These are phyloP conservation scores for Orthonevra nobilis DNA, from an alignment of 2,888 invertebrate species.

Conservation along the genomic window DNA sequence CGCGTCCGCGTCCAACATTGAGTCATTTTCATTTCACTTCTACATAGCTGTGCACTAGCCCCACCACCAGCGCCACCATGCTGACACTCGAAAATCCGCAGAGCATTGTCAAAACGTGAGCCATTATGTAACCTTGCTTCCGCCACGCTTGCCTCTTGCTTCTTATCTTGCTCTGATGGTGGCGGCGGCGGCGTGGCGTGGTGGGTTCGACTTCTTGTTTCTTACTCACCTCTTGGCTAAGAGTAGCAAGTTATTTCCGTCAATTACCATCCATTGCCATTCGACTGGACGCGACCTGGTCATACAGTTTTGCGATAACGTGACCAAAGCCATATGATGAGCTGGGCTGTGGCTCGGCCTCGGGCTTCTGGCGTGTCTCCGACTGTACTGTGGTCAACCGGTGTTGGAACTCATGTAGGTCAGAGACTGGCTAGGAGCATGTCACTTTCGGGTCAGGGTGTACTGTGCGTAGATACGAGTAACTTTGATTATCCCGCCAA, in stretches of 20 bases:
- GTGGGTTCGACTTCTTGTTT: constrained; percentile 39
- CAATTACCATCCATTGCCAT: constrained; percentile 33
- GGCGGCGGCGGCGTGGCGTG: no score
- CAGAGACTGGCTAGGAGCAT: background rate
- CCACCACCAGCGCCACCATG: background rate
- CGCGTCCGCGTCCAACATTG: constrained; percentile 13
- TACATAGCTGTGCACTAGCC: constrained; percentile 1
- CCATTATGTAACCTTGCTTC: constrained; percentile 55
- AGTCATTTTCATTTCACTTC: constrained; percentile 45
- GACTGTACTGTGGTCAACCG: no score
- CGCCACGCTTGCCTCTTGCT: constrained; percentile 4
- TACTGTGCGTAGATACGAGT: background rate
- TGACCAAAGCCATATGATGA: background rate
- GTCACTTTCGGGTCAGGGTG: constrained; percentile 2
- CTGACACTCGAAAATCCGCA: constrained; percentile 57
- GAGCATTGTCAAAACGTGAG: constrained; percentile 57
- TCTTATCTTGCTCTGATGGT: constrained; percentile 31
- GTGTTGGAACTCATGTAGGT: background rate
- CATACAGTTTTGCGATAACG: constrained; percentile 12
- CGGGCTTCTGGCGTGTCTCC: no score
- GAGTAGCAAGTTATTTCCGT: background rate
- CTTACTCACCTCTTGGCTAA: constrained; percentile 24
- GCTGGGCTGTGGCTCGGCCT: background rate
- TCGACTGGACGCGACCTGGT: constrained; percentile 18
- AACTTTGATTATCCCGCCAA: constrained; percentile 23